Conservation (phyloP, 53 echinoderm and acorn worm species). For the Stichopus horrens region DNA sequence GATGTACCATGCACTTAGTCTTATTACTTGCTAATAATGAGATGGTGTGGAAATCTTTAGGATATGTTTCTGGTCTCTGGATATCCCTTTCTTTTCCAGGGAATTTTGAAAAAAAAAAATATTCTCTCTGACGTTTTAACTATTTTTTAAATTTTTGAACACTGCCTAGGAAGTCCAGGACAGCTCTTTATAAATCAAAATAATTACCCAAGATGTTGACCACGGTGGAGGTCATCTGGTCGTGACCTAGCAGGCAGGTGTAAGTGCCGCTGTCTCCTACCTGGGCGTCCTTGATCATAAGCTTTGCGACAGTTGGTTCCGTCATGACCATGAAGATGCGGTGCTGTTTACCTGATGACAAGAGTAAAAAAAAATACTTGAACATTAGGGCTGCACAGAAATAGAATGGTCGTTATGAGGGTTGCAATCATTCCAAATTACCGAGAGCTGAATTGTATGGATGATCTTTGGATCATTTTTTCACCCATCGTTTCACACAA, state of each 20-base stretch:
- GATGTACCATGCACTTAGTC: no score
- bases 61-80: no score
- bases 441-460: no score
- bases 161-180: not conserved
- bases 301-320: slow-evolving; percentile 25
- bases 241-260: slow-evolving; percentile 31
- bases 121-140: not conserved
- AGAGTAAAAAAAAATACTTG: no score
- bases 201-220: slow-evolving; percentile 27
- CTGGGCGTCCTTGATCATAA: slow-evolving; percentile 35
- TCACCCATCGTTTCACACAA: no score
- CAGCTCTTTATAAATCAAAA: not conserved
- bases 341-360: not conserved
- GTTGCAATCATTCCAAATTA: no score
- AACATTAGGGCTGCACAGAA: no score
- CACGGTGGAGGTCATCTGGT: slow-evolving; percentile 6
- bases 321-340: slow-evolving; percentile 24
- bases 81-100: not conserved
- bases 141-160: not conserved
- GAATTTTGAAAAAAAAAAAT: not conserved
- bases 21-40: no score
- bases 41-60: no score
- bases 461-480: no score
- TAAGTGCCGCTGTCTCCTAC: slow-evolving; percentile 30
- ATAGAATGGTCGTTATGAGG: no score